These are phyloP conservation scores for Dysidea cf. avara DNA, from an alignment of 37 sponge, comb jelly and placozoan species.

Conservation along the genomic window DNA sequence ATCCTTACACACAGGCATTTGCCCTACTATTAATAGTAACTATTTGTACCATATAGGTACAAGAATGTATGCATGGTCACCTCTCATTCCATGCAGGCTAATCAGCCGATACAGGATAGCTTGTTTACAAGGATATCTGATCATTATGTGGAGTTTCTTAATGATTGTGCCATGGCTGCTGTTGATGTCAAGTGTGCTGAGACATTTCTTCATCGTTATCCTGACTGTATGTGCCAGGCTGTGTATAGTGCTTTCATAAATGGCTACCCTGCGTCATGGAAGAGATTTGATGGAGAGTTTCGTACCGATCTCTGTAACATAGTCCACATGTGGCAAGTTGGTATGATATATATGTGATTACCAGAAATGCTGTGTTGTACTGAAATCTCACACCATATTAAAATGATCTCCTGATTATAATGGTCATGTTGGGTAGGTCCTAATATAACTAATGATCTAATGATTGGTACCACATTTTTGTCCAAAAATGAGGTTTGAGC, in stretches of 20 bases:
- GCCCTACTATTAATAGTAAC: too few species aligned
- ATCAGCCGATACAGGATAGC: constrained; percentile 41
- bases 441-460: too few species aligned
- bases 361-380: not conserved
- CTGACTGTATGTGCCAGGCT: constrained; percentile 72
- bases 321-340: constrained; percentile 76
- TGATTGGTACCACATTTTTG: too few species aligned
- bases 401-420: too few species aligned
- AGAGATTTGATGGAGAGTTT: constrained; percentile 81
- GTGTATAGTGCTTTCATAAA: constrained; percentile 71
- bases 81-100: constrained; percentile 28
- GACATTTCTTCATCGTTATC: constrained; percentile 52
- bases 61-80: too few species aligned
- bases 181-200: constrained; percentile 25
- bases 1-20: too few species aligned
- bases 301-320: constrained; percentile 58
- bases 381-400: not conserved
- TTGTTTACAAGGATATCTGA: constrained; percentile 70
- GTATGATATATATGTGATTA: not conserved
- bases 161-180: constrained; percentile 9
- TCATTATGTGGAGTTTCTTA: constrained; percentile 63
- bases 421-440: too few species aligned
- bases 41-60: too few species aligned
- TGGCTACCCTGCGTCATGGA: constrained; percentile 85
- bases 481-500: too few species aligned